Base-by-base conservation (phyloP, 2,113 vertebrate species). In the Notothenia rossii region DNA sequence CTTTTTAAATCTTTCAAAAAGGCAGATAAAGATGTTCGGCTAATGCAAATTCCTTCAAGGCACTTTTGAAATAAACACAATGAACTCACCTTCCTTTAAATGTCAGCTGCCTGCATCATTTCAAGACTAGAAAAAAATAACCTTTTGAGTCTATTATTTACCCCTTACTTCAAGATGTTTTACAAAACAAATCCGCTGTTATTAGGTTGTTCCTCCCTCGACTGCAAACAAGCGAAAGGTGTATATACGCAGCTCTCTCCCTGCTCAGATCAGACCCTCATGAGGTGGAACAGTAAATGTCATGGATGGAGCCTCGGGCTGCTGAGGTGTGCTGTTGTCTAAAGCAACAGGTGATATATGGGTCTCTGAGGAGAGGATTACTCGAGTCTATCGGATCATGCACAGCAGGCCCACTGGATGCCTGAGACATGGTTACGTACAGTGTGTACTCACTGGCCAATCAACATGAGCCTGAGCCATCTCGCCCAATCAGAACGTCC, bases 361-460 rank as follows among this genome's bases (percentile, higher is more conserved):
- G 75, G 79, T 78, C 77, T 84, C 61, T 79, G 86, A 56, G 66
- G 78, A 81, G 82, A 74, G 72, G 80, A 84, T 75, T 87, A 79
- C 56, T 90, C 36, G n/a, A 83, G 79, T 58, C 69, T 70, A 73
- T 83, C 82, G 82, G 67, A 86, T 89, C 53, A 49, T 7, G 56
- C 88, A 56, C 93, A 87, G 92, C 93, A 86, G 92, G 87, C 58
- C 79, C n/a, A 56, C 92, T 86, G 80, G 79, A 93, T 94, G 89
- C 92, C 92, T 86, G 81, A 79, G 81, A 92, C 94, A 70, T 92
- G 90, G 94, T 83, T 93, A 94, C 92, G 84, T 54, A 92, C 87
- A 83, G 72, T 10, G 25, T 77, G 84, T 65, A 10, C 67, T 64
- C 50, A 9, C 51, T 29, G 62, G 13, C 83, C 72, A 80, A 81